Percentiles rank a stretch among this genome's conserved stretches.
phyloP scores from a whole-genome alignment of 2,113 vertebrate genomes.

The Catharus fuscescens region DNA sequence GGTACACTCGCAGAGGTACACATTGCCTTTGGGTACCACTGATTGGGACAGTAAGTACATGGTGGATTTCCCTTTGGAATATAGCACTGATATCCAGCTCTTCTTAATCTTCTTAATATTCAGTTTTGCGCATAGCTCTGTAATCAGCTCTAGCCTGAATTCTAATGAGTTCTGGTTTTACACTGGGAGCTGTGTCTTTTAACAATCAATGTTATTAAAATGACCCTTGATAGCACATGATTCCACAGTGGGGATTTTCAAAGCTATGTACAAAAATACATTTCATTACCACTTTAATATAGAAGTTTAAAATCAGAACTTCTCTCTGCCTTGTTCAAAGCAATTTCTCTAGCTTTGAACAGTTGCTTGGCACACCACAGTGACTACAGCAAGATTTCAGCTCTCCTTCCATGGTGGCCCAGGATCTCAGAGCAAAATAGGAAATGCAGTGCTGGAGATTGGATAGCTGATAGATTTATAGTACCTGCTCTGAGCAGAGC shows the following conservation, averaged over 20 bases:
- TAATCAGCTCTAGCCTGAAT: conserved; percentile 71
- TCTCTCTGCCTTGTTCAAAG: conserved; percentile 61
- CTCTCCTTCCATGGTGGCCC: background rate
- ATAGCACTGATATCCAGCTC: conserved; percentile 10
- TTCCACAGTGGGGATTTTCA: conserved; percentile 52
- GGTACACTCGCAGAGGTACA: conserved; percentile 35
- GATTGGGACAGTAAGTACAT: conserved; percentile 54
- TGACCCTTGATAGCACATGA: conserved; percentile 35
- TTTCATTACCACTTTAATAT: conserved; percentile 38
- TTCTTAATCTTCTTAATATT: conserved; percentile 73
- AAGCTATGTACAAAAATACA: conserved; percentile 51
- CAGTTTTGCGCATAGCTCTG: conserved; percentile 52
- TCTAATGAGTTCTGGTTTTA: conserved; percentile 65
- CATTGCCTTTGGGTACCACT: conserved; percentile 75
- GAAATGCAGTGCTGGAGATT: background rate
- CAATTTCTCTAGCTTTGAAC: conserved; percentile 36
- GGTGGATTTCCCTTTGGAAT: conserved; percentile 68
- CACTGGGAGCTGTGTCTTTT: conserved; percentile 56
- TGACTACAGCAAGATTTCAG: background rate
- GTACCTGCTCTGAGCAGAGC: background rate
- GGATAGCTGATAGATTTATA: background rate
- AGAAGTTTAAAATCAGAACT: conserved; percentile 54
- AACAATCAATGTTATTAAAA: conserved; percentile 72
- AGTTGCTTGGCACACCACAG: background rate
- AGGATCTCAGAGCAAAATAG: background rate